Base-by-base conservation (phyloP, 1,140 invertebrate species). In the Papilio xuthus region DNA sequence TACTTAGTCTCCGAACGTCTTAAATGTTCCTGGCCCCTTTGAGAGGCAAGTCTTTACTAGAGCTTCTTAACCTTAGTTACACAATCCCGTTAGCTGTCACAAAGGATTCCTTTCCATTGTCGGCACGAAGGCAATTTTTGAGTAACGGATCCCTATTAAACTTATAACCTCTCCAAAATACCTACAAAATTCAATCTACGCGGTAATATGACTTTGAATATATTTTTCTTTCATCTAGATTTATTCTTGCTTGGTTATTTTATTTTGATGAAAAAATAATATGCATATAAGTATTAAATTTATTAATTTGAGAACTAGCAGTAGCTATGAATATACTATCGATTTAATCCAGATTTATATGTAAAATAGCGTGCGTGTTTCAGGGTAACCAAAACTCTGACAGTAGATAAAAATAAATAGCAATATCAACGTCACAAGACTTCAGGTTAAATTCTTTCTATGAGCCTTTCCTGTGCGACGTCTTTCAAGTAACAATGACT, bases 101-200 rank as follows among this genome's bases (percentile, higher is more conserved):
- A 88, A 88, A 86, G 84, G 83, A 83, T 82, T 88, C 84, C 80
- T 81, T 79, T 82, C 81, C 83, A 85, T 88, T 88, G 87, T 84
- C 82, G 82, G 81, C 82, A 81, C 79, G 74, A 83, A 87, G 86
- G 82, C 81, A 88, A 84, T 88, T 88, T 86, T 88, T 85, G 82
- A 86, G 81, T 84, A 82, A 83, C 77, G 80, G 80, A 79, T 82
- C 78, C 83, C 84, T 88, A 87, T 86, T 86, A 84, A 84, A 84
- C 79, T 84, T 82, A 80, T 81, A 80, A 80, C 76, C 78, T 78
- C 84, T 79, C 84, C 9, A 73, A 44, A 26, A 73, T 73, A 73
- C 71, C 60, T 67, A 15, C 23, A 28, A 67, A 67, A 67, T 67
- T 67, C 26, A 67, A 67, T 67, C 23, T 67, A 28, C 10, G 4